Conservation (phyloP, 2,888 invertebrate genomes). For the Bellardia pandia region DNA sequence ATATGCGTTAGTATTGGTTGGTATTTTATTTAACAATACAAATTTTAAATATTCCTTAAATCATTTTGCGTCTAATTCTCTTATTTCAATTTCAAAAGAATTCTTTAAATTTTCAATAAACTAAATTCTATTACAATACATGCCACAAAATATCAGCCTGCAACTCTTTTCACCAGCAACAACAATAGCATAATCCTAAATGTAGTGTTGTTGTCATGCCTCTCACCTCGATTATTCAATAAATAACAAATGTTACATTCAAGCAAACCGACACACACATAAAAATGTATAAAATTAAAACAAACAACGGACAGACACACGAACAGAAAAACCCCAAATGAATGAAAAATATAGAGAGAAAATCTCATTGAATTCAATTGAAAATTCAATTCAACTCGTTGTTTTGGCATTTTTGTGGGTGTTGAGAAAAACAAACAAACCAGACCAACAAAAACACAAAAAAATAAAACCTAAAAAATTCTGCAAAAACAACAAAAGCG, state of each 20-base stretch:
- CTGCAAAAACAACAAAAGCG: constrained; percentile 14
- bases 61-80: neutral
- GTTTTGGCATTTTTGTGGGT: constrained; percentile 72
- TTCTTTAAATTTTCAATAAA: constrained; percentile 34
- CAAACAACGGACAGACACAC: constrained; percentile 8
- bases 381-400: constrained; percentile 68
- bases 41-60: neutral
- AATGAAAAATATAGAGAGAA: constrained; percentile 44
- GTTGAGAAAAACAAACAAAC: constrained; percentile 62
- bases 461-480: neutral
- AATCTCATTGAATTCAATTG: constrained; percentile 71
- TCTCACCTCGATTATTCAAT: constrained; percentile 56
- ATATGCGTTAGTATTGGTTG: neutral
- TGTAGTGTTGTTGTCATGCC: constrained; percentile 4
- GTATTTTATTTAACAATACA: no score
- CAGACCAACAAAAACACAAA: constrained; percentile 1
- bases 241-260: constrained; percentile 58
- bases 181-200: neutral
- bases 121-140: constrained; percentile 34
- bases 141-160: neutral
- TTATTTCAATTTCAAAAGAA: constrained; percentile 10
- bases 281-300: constrained; percentile 54
- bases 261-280: neutral
- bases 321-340: constrained; percentile 1
- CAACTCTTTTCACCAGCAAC: neutral